These are phyloP conservation scores for Bembecia ichneumoniformis DNA, from an alignment of 2,888 invertebrate genomes.

Conservation along the genomic window DNA sequence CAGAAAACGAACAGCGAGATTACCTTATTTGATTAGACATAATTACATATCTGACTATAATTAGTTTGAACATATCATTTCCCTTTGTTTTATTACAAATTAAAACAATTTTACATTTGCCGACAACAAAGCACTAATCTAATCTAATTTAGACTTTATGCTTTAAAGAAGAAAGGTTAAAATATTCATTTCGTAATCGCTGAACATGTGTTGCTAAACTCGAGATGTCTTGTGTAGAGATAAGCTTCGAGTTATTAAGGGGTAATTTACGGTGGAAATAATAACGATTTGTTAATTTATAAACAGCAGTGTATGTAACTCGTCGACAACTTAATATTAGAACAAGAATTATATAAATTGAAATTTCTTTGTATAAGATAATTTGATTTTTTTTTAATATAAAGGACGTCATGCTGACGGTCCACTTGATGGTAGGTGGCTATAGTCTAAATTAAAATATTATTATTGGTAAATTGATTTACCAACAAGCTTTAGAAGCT, in stretches of 20 bases:
- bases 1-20: slow-evolving; percentile 53
- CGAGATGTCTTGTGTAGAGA: slow-evolving; percentile 58
- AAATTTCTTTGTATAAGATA: too few species aligned
- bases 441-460: too few species aligned
- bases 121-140: slow-evolving; percentile 24
- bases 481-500: too few species aligned
- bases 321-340: slow-evolving; percentile 29
- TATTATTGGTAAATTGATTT: too few species aligned
- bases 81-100: slow-evolving; percentile 64
- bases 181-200: slow-evolving; percentile 2
- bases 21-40: slow-evolving; percentile 67
- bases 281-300: slow-evolving; percentile 66
- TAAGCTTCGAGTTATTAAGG: slow-evolving; percentile 61
- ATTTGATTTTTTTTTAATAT: too few species aligned
- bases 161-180: not conserved
- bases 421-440: too few species aligned
- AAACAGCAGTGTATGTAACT: slow-evolving; percentile 31
- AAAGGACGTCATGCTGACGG: too few species aligned
- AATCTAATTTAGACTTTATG: slow-evolving; percentile 11
- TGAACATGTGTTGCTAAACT: slow-evolving; percentile 13
- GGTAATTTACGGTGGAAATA: slow-evolving; percentile 62
- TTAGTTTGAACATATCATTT: slow-evolving; percentile 63
- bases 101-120: slow-evolving; percentile 22
- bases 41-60: slow-evolving; percentile 66
- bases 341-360: too few species aligned